Base-by-base conservation (phyloP, 2,797 vertebrate genomes). In the Remorina albescens region DNA sequence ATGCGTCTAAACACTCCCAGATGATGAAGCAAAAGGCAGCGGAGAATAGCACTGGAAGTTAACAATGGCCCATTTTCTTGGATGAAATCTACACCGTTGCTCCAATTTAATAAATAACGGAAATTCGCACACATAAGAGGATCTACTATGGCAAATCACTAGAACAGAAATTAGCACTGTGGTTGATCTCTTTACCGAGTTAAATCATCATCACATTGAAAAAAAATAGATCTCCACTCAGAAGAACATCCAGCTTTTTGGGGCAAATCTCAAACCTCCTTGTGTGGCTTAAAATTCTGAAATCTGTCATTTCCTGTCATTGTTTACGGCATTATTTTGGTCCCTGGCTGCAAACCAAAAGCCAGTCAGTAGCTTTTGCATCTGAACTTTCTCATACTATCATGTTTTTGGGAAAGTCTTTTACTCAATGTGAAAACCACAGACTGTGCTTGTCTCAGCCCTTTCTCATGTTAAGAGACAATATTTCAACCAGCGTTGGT, bases 291-390 rank as follows among this genome's bases (percentile, higher is more conserved):
- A 63, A 81, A 82, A 75, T 82, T 46, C 68, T 69, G 18, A 81
- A 86, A 81, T 81, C 74, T 78, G 68, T 78, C 61, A 57, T 81
- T 87, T 87, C 84, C 81, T 78, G 76, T 74, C 83, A 86, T 90
- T 88, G 86, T 90, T 88, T 83, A 77, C 64, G 7, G 25, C 71
- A 67, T 87, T 79, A 81, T 90, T 87, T 85, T 77, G 70, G 78
- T 84, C 78, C 12, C 68, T 84, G 87, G 83, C 83, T 71, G 61
- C 57, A 86, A 80, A 83, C 84, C 71, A 89, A 83, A 57, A 88
- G 71, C 49, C 64, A 78, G 83, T 88, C 80, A 78, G 78, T 84
- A 66, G 58, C 73, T 82, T 83, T 84, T 73, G 68, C 69, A 78
- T 79, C 54, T 67, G 23, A 80, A 87, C 80, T 75, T 83, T 86